Base-by-base conservation (phyloP, 2,797 vertebrate species). In the Anolis apletophallus region DNA sequence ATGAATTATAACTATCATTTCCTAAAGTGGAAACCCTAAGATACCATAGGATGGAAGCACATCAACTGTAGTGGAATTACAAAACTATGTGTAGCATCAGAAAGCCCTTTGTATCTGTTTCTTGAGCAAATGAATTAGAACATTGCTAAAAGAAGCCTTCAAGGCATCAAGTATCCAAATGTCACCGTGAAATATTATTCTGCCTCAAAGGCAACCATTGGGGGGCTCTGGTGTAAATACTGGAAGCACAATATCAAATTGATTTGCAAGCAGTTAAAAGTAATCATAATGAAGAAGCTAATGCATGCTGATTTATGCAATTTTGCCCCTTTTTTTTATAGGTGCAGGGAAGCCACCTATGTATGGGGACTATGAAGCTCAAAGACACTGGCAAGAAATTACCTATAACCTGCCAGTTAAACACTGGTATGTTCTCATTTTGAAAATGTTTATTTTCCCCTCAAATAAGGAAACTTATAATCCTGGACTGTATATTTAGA, bases 361-460 rank as follows among this genome's bases (percentile, higher is more conserved):
- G 97, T 99, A 98, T 92, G 99, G 99, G n/a, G 99, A 99, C 94
- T 99, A 99, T 90, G 99, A 99, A 96, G 99, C 99, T 86, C 99
- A 99, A 93, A 97, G 99, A 83, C 99, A 99, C 94, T 99, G 99
- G 99, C 99, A 99, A 93, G 99, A 99, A 96, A 95, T 99, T 86
- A 99, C 99, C 64, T 97, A 97, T 92, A 99, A 98, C 93, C 96
- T 99, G 79, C 99, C 98, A 3, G 36, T 97, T 88, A 96, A 97
- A 73, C 95, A 99, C 83, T 99, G 99, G 99, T 99, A 94, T 68
- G 97, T 91, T 46, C 50, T 67, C 23, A 80, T 77, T 80, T 1
- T 4, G 64, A 64, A 50, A 46, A 32, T 34, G 26, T 32, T 57
- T 74, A 77, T 32, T 16, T 84, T 64, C 0, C 32, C 19, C 1